Conservation (phyloP, 2,113 vertebrate species). For the Pleuronectes platessa region DNA sequence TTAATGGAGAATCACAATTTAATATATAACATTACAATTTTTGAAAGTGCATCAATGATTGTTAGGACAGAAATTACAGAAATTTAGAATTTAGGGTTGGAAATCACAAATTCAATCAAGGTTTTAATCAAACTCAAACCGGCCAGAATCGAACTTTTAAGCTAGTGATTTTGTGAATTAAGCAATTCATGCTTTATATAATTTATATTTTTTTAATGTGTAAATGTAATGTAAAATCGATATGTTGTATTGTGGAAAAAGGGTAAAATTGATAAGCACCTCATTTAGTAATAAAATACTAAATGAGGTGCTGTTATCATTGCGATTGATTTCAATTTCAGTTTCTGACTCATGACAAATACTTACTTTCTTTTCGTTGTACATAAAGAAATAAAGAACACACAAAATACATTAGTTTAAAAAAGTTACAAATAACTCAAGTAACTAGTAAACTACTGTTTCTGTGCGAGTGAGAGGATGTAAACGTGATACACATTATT, state of each 20-base stretch:
- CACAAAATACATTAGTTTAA: constrained; percentile 15
- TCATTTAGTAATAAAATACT: background rate
- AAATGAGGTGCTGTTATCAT: no score
- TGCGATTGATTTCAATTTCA: constrained; percentile 2
- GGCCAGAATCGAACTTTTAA: background rate
- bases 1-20: background rate
- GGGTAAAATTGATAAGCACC: background rate
- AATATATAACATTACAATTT: background rate
- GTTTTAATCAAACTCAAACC: no score
- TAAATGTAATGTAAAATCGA: no score
- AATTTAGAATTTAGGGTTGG: background rate
- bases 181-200: background rate
- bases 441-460: background rate
- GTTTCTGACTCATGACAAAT: no score
- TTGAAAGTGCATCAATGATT: background rate
- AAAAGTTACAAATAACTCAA: constrained; percentile 14
- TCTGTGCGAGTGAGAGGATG: no score
- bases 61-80: no score
- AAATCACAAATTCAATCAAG: background rate
- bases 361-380: constrained; percentile 72
- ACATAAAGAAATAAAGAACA: constrained; percentile 25
- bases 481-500: background rate
- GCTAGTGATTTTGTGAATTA: background rate
- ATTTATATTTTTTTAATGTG: no score
- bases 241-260: background rate